Percentiles rank a stretch among this genome's conserved stretches.
Conservation (phyloP, 2,888 invertebrate genomes). For the Drosophila neotestacea region DNA sequence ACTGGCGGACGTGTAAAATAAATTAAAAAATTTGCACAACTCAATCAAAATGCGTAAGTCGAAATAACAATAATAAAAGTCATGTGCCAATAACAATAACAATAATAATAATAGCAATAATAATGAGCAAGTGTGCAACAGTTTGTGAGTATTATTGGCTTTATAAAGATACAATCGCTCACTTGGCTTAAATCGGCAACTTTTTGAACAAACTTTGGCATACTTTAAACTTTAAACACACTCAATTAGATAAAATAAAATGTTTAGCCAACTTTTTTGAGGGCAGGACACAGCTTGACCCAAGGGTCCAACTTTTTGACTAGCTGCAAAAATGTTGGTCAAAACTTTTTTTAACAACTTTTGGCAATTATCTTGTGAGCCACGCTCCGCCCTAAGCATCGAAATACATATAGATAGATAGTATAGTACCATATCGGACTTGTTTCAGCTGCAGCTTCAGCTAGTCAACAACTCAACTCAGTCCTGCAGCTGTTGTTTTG, state of each 20-base stretch:
- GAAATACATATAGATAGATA: conserved; percentile 1
- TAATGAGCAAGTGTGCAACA: conserved; percentile 52
- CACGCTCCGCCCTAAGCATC: conserved; percentile 49
- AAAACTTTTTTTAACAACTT: conserved; percentile 75
- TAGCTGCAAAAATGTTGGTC: conserved; percentile 70
- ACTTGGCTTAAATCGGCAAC: conserved; percentile 57
- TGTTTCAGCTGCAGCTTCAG: conserved; percentile 44
- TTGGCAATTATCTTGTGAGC: conserved; percentile 81
- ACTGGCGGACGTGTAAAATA: conserved; percentile 57
- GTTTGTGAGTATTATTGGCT: conserved; percentile 53
- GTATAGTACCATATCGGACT: conserved; percentile 12
- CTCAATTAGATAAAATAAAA: conserved; percentile 81
- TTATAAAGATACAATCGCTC: conserved; percentile 47
- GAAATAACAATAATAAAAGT: conserved; percentile 48
- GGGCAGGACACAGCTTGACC: conserved; percentile 72
- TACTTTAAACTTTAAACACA: conserved; percentile 80
- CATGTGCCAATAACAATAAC: conserved; percentile 4
- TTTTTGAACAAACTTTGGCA: conserved; percentile 69
- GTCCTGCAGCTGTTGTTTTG: conserved; percentile 30
- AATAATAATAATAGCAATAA: conserved; percentile 32
- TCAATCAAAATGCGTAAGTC: conserved; percentile 69
- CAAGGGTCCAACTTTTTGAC: conserved; percentile 76
- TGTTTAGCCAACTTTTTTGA: conserved; percentile 70
- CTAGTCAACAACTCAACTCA: conserved; percentile 44
- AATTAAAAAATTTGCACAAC: conserved; percentile 62